Evolutionary conservation across 2,888 invertebrate genomes (phyloP), one percentile per base, ranked within the genome.

Genomic region (Drosophila formosana): DNA sequence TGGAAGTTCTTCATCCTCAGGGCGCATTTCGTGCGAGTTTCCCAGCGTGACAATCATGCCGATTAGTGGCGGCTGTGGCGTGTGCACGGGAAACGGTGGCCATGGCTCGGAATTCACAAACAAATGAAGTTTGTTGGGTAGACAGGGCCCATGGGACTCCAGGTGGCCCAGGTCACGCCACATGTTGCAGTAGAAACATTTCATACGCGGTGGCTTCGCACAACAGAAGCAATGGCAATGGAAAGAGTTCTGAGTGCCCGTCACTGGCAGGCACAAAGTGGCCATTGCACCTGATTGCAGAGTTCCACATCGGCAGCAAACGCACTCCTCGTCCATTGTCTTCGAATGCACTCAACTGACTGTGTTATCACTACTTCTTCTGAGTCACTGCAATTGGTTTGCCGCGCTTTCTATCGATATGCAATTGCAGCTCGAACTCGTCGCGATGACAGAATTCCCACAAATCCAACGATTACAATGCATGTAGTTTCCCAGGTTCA

Each of bases 211-310:
- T 6, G 66, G 61, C 49, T 69, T 45, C 6, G 43, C 57, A 69
- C 72, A 80, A 9, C 78, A 78, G 47, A 69, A 78, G 23, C 78
- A 78, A 30, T 78, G 80, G 4, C n/a, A 45, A 0, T 39, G 26
- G 8, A 25, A 41, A 0, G 23, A 5, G 4, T 41, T 32, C 3
- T n/a, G n/a, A 3, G 28, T n/a, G 2, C 37, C 46, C 4, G 28
- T 1, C 34, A 62, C 37, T 4, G 18, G 1, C 1, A 55, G 13
- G 46, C 72, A 72, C 4, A 34, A 11, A 0, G 39, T 34, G 6
- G n/a, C 18, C 2, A 2, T 3, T 2, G 6, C 43, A 6, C 8
- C n/a, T 0, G 25, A 4, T 5, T 55, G 9, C 1, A 28, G 50
- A 4, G 23, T 3, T 0, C 68, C 74, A 11, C 73, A 73, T 30